A percentile compares a stretch with the other conserved stretches of the same genome.
Conservation (phyloP, 2,797 vertebrate species). For the Acrossocheilus wenchowensis region DNA sequence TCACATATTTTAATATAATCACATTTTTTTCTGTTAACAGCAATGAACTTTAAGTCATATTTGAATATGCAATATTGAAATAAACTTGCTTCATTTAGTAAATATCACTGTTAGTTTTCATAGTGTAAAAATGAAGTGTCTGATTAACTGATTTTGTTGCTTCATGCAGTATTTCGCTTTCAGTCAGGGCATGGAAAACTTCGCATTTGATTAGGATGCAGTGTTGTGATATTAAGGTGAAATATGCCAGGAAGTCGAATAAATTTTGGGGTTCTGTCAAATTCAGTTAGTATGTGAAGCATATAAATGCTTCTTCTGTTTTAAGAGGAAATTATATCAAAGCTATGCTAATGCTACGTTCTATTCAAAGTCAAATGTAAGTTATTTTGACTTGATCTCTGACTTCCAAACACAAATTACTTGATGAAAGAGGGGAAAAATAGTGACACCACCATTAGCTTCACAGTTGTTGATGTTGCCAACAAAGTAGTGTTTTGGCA, state of each 20-base stretch:
- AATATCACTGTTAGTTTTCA: not conserved
- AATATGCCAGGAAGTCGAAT: not conserved
- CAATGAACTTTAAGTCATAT: not conserved
- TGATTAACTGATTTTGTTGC: not conserved
- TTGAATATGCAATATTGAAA: not conserved
- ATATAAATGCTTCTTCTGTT: conserved; percentile 18
- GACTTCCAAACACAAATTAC: not conserved
- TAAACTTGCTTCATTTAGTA: not conserved
- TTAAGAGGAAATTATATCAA: not conserved
- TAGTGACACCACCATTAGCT: not conserved
- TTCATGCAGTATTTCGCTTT: not conserved
- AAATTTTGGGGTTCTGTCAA: not conserved
- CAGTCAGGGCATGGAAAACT: not conserved
- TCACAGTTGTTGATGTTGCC: not conserved
- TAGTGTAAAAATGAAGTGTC: not conserved
- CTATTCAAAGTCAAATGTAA: not conserved
- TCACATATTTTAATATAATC: no score
- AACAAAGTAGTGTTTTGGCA: not conserved
- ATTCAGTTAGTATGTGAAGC: conserved; percentile 2
- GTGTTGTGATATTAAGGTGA: not conserved
- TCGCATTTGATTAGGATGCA: not conserved
- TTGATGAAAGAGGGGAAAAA: not conserved
- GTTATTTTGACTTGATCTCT: not conserved
- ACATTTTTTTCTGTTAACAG: not conserved
- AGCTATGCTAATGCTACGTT: not conserved